Percentiles rank a stretch among this genome's conserved stretches.
Evolutionary conservation across 2,113 vertebrate species (phyloP).

Genomic region (Strix uralensis): DNA sequence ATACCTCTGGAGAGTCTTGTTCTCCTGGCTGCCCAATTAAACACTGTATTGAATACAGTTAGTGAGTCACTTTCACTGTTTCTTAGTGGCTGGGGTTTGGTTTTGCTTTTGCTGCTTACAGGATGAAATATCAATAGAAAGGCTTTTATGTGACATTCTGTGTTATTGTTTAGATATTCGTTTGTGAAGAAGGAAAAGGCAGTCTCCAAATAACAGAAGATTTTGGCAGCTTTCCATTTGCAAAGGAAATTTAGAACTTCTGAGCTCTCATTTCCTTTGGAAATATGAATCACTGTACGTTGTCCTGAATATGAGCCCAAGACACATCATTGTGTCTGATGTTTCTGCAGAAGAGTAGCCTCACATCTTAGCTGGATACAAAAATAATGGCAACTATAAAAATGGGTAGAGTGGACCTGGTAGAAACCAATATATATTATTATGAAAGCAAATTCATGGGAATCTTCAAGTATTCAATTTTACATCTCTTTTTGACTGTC

Average conservation of each 20-base stretch:
- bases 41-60: fast-evolving
- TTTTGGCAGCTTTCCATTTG: neutral
- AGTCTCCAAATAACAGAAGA: neutral
- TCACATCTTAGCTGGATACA: neutral
- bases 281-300: neutral
- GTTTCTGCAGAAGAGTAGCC: neutral
- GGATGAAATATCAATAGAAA: slow-evolving; percentile 14
- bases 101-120: slow-evolving; percentile 16
- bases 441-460: neutral
- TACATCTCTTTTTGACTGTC: neutral
- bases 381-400: neutral
- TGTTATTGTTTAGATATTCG: slow-evolving; percentile 42
- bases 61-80: slow-evolving; percentile 19
- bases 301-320: neutral
- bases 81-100: neutral
- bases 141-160: slow-evolving; percentile 39
- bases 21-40: neutral
- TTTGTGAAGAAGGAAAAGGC: slow-evolving; percentile 59
- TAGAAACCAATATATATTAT: neutral
- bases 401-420: neutral
- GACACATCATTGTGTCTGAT: neutral
- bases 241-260: slow-evolving; percentile 9
- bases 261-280: slow-evolving; percentile 40
- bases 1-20: too few relatives aligned
- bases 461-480: neutral